Conservation (phyloP, 1,140 invertebrate genomes). For the Bombus picipes region DNA sequence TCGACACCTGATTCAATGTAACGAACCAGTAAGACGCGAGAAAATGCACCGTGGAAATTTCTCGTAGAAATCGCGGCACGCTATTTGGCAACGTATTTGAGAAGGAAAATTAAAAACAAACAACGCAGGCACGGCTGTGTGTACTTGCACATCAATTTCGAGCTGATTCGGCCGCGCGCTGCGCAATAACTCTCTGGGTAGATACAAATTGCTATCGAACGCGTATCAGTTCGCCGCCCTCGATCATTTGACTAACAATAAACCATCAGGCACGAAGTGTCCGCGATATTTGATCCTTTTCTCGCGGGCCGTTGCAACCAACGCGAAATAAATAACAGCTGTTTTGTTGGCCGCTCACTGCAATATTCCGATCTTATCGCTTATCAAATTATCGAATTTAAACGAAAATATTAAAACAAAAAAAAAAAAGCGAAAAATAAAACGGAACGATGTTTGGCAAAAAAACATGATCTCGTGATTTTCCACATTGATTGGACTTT, state of each 20-base stretch:
- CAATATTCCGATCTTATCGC: slow-evolving; percentile 20
- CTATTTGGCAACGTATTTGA: slow-evolving; percentile 34
- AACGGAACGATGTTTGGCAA: not conserved
- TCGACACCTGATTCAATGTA: not conserved
- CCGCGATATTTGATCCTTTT: slow-evolving; percentile 49
- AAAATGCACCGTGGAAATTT: not conserved
- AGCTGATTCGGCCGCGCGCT: slow-evolving; percentile 35
- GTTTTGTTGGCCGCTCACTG: not conserved
- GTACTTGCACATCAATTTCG: slow-evolving; percentile 52
- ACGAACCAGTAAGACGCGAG: not conserved
- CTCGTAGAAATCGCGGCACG: slow-evolving; percentile 18
- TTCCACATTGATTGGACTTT: not conserved
- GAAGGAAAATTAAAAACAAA: slow-evolving; percentile 66
- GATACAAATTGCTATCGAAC: slow-evolving; percentile 53
- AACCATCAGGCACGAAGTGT: slow-evolving; percentile 42
- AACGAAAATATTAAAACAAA: not conserved
- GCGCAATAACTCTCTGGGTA: slow-evolving; percentile 45
- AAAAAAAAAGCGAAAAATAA: not conserved
- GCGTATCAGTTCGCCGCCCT: slow-evolving; percentile 52
- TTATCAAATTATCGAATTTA: slow-evolving; percentile 12
- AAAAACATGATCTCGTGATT: not conserved
- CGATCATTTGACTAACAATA: slow-evolving; percentile 51
- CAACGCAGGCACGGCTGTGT: slow-evolving; percentile 20
- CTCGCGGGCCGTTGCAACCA: slow-evolving; percentile 10
- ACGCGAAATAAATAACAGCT: slow-evolving; percentile 23